Evolutionary conservation across 2,888 invertebrate genomes (phyloP).

Genomic region (Scotopteryx bipunctaria): DNA sequence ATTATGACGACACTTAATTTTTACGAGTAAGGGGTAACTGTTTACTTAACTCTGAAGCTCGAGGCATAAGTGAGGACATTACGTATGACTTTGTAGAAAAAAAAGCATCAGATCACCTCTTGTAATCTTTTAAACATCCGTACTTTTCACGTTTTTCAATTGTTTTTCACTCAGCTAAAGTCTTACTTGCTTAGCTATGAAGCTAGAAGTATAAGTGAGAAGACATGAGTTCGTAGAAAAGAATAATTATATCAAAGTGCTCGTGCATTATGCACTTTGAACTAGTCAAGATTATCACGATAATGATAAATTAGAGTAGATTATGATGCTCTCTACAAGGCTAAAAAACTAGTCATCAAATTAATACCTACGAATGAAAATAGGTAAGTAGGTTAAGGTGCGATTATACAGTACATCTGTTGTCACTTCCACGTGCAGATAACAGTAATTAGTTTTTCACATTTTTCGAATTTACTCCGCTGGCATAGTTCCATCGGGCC

Average conservation of each 20-base stretch:
- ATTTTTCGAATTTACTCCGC: constrained; percentile 40
- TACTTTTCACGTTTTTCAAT: no score
- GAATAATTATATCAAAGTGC: not conserved
- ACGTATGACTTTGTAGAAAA: no score
- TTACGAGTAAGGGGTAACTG: no score
- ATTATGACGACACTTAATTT: no score
- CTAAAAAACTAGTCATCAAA: not conserved
- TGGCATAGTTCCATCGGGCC: constrained; percentile 59
- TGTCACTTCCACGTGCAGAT: constrained; percentile 32
- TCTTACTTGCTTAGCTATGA: no score
- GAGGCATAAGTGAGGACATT: no score
- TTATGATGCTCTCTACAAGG: not conserved
- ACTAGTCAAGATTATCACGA: not conserved
- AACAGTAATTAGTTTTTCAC: constrained; percentile 41
- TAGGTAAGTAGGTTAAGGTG: constrained; percentile 44
- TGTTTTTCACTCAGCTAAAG: no score
- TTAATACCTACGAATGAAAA: constrained; percentile 27
- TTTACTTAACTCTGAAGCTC: no score
- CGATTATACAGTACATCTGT: constrained; percentile 32
- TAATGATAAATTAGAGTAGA: not conserved
- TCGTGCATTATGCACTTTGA: not conserved
- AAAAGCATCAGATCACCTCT: no score
- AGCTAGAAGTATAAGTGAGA: no score
- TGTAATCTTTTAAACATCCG: no score
- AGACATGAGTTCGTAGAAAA: no score